Evolutionary conservation across 2,113 vertebrate genomes (phyloP).

Genomic region (Perccottus glenii): DNA sequence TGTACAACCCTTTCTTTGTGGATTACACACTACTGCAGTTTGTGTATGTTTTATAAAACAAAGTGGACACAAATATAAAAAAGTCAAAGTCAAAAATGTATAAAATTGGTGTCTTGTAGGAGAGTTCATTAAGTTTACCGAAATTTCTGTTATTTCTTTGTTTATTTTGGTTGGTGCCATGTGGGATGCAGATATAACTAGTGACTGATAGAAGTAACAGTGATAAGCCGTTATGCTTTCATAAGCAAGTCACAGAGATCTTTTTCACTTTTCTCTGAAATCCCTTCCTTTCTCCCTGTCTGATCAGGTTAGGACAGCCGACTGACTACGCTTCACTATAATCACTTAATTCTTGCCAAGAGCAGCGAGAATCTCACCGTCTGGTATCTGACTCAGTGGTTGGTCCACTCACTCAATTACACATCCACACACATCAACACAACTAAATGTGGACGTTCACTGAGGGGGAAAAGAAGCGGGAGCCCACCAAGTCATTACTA

Average conservation of each 20-base stretch:
- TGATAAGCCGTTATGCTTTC: slow-evolving; percentile 60
- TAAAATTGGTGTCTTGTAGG: too few species aligned
- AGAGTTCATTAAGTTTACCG: too few species aligned
- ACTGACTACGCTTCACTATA: slow-evolving; percentile 52
- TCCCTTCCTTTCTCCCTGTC: slow-evolving; percentile 63
- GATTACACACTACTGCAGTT: too few species aligned
- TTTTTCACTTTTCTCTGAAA: slow-evolving; percentile 43
- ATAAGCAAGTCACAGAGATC: slow-evolving; percentile 60
- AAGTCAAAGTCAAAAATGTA: too few species aligned
- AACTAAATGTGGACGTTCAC: slow-evolving; percentile 46
- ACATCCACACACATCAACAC: slow-evolving; percentile 37
- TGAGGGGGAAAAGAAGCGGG: slow-evolving; percentile 61
- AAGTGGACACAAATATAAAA: too few species aligned
- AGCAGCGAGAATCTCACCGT: slow-evolving; percentile 63
- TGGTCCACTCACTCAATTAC: slow-evolving; percentile 75
- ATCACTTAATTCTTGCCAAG: slow-evolving; percentile 68
- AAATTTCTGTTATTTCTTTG: too few species aligned
- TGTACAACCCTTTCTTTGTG: too few species aligned
- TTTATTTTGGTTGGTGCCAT: background rate
- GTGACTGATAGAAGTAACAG: slow-evolving; percentile 19
- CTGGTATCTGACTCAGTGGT: slow-evolving; percentile 75
- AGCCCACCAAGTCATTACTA: slow-evolving; percentile 74
- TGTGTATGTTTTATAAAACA: too few species aligned
- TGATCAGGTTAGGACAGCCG: slow-evolving; percentile 59
- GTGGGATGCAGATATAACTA: slow-evolving; percentile 9